A percentile compares a stretch with the other conserved stretches of the same genome.
Evolutionary conservation across 2,888 invertebrate genomes (phyloP).

Genomic region (Orthonychiurus folsomi): DNA sequence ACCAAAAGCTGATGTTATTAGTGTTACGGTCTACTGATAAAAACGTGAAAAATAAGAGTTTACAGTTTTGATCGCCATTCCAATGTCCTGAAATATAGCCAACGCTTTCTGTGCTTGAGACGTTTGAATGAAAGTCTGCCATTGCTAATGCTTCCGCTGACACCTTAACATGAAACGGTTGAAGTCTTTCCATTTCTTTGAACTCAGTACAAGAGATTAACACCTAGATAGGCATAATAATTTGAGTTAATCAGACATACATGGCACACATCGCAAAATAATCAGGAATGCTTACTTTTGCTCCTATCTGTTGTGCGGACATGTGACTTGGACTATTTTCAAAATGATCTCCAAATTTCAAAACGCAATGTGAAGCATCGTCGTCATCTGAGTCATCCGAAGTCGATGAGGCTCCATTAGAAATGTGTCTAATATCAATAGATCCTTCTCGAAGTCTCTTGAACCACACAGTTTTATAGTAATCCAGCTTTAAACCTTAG

Average conservation of each 20-base stretch:
- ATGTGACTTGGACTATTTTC: conserved; percentile 10
- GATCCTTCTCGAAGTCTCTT: conserved; percentile 48
- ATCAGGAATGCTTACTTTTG: conserved; percentile 29
- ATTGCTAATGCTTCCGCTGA: conserved; percentile 58
- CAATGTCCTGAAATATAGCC: conserved; percentile 93
- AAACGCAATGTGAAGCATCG: conserved; percentile 34
- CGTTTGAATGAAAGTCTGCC: conserved; percentile 79
- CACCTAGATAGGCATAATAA: conserved; percentile 24
- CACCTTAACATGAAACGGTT: conserved; percentile 81
- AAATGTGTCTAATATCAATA: conserved; percentile 38
- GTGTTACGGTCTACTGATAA: too few relatives aligned
- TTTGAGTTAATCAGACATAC: not conserved
- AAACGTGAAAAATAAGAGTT: too few relatives aligned
- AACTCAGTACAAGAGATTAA: conserved; percentile 39
- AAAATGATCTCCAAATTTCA: conserved; percentile 40
- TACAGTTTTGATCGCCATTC: conserved; percentile 90
- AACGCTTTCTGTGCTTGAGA: conserved; percentile 86
- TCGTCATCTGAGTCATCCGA: conserved; percentile 34
- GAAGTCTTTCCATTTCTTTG: conserved; percentile 50
- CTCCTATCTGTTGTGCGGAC: conserved; percentile 36
- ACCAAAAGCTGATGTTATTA: not conserved
- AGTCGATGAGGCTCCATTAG: conserved; percentile 38
- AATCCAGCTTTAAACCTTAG: conserved; percentile 62
- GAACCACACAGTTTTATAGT: conserved; percentile 77
- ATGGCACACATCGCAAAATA: not conserved